Evolutionary conservation across 1,140 invertebrate genomes (phyloP).

Genomic region (Tigriopus japonicus): DNA sequence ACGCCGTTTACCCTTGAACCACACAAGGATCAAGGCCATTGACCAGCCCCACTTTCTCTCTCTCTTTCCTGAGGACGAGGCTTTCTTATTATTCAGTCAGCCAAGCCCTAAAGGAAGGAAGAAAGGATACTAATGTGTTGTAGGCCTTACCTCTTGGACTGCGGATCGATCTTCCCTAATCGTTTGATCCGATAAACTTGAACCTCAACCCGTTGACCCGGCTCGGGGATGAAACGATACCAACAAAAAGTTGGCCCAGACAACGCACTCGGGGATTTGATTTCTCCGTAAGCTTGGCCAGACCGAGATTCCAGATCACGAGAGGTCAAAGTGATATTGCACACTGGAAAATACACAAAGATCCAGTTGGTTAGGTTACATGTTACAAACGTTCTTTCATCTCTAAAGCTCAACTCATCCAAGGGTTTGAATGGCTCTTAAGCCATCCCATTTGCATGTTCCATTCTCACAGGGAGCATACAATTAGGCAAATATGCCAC

Average conservation of each 20-base stretch:
- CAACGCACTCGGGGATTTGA: background rate
- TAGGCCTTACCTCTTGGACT: background rate
- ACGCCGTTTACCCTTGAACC: no score
- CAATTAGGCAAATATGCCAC: no score
- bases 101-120: no score
- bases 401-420: no score
- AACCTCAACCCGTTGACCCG: background rate
- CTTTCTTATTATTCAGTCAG: no score
- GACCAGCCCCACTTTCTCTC: no score
- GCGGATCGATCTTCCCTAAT: background rate
- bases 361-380: background rate
- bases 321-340: background rate
- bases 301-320: background rate
- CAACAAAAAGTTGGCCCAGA: background rate
- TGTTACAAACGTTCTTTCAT: background rate
- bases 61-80: no score
- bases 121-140: no score
- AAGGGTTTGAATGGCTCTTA: no score
- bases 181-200: conserved; percentile 1
- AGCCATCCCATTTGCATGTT: no score
- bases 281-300: conserved; percentile 3
- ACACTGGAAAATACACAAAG: background rate
- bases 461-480: no score
- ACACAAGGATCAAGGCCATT: no score
- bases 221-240: background rate